These are phyloP conservation scores for Limnephilus auricula DNA, from an alignment of 2,888 invertebrate genomes.

Conservation along the genomic window DNA sequence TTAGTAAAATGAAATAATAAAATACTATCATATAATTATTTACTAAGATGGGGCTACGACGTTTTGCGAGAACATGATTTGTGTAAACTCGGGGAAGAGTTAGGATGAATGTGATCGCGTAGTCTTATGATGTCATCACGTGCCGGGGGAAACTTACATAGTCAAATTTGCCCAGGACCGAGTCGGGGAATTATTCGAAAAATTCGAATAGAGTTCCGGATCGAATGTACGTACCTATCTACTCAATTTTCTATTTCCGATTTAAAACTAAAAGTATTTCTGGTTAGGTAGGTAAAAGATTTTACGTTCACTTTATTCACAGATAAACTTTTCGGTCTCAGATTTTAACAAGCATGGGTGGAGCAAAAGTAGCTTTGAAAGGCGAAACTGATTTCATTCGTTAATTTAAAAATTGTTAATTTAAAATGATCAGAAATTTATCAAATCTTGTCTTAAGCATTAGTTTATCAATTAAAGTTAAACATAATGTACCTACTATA, in stretches of 20 bases:
- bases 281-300: background rate
- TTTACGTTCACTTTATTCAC: background rate
- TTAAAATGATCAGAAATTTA: too few species aligned
- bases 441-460: too few species aligned
- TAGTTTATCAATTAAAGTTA: too few species aligned
- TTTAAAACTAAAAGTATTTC: background rate
- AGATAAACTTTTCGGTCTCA: background rate
- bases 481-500: too few species aligned
- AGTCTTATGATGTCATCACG: constrained; percentile 50
- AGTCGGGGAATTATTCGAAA: background rate
- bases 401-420: too few species aligned
- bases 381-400: background rate
- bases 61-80: background rate
- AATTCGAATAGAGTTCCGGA: background rate
- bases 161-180: constrained; percentile 44
- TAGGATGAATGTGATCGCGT: constrained; percentile 45
- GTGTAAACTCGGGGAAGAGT: constrained; percentile 5
- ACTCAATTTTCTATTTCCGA: background rate
- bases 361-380: background rate
- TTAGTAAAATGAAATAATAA: too few species aligned
- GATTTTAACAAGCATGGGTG: background rate
- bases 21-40: background rate
- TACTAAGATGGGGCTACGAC: background rate
- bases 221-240: background rate
- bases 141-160: constrained; percentile 39